These are phyloP conservation scores for Leptodactylus fallax DNA, from an alignment of 2,797 vertebrate genomes.

Conservation along the genomic window DNA sequence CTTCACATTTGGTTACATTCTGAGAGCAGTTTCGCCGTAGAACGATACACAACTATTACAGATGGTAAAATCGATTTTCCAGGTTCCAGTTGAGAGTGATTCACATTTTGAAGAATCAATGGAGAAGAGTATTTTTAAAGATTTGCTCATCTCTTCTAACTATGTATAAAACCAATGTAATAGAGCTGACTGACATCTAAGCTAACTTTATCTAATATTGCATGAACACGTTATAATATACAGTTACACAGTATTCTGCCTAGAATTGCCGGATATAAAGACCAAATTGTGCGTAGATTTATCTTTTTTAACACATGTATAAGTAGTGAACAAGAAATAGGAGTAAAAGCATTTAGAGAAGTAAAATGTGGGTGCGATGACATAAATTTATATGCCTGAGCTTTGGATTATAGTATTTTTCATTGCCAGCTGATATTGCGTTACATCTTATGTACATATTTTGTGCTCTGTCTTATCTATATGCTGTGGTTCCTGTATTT, in stretches of 20 bases:
- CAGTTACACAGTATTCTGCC: too few relatives aligned
- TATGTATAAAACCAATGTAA: background rate
- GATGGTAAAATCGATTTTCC: background rate
- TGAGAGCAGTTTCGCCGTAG: background rate
- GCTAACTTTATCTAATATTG: background rate
- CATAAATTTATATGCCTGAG: background rate
- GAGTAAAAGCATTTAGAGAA: background rate
- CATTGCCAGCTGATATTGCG: background rate
- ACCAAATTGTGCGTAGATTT: too few relatives aligned
- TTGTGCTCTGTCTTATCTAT: background rate
- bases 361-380: background rate
- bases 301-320: too few relatives aligned
- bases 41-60: background rate
- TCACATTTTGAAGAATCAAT: background rate
- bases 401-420: background rate
- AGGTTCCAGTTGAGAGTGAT: background rate
- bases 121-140: background rate
- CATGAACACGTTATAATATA: background rate
- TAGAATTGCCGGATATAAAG: too few relatives aligned
- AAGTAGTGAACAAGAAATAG: too few relatives aligned
- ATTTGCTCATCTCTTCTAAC: background rate
- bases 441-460: background rate
- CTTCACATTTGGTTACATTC: background rate
- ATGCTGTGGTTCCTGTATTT: background rate
- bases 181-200: background rate